Conservation (phyloP, 1,140 invertebrate genomes). For the Dreissena rostriformis region DNA sequence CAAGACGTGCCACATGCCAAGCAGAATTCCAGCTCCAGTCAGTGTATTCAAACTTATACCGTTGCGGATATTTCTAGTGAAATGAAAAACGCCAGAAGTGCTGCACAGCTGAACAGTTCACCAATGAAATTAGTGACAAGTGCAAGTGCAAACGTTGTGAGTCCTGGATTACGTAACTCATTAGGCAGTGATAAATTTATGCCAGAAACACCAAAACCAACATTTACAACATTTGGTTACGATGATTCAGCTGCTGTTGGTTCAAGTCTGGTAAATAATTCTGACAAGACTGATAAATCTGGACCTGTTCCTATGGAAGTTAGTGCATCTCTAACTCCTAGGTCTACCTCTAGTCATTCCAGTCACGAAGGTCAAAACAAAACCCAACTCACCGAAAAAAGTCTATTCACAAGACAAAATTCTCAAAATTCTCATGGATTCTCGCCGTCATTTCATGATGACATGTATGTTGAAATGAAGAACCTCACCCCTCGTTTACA, state of each 20-base stretch:
- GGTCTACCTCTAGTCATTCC: constrained; percentile 21
- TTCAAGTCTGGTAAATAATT: constrained; percentile 14
- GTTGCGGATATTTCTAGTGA: not conserved
- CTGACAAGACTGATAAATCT: constrained; percentile 15
- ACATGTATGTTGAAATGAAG: constrained; percentile 59
- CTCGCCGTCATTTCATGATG: constrained; percentile 48
- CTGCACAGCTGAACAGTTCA: not conserved
- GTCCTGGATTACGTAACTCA: constrained; percentile 28
- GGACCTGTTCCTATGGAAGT: not conserved
- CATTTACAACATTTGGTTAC: constrained; percentile 69
- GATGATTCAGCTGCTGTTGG: constrained; percentile 14
- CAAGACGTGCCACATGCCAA: not conserved
- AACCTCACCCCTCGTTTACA: constrained; percentile 39
- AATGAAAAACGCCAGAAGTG: not conserved
- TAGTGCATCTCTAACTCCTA: constrained; percentile 20
- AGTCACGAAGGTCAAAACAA: constrained; percentile 1
- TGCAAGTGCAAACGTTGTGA: not conserved
- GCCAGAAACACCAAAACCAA: constrained; percentile 51
- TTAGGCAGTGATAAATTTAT: constrained; percentile 47
- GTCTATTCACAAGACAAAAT: constrained; percentile 18
- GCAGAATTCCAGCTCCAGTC: not conserved
- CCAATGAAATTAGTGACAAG: constrained; percentile 4
- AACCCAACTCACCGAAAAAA: not conserved
- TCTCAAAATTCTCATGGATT: constrained; percentile 48
- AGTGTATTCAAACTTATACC: not conserved